Percentiles rank a stretch among this genome's conserved stretches.
phyloP scores from a whole-genome alignment of 2,797 vertebrate species.

The Hephaestus fuliginosus region DNA sequence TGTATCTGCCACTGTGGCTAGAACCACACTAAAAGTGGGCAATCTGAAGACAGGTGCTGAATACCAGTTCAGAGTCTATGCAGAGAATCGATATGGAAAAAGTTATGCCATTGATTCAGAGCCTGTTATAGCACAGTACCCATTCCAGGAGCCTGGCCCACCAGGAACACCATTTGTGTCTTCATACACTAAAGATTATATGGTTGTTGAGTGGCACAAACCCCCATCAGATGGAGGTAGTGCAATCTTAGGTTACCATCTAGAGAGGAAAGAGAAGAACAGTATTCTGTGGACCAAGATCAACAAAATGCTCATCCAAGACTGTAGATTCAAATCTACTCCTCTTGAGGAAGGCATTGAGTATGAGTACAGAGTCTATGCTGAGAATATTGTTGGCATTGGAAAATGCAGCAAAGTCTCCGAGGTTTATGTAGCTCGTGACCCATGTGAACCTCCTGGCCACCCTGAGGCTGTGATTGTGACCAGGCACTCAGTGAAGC shows the following conservation, averaged over 20 bases:
- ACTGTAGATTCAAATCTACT: slow-evolving; percentile 93
- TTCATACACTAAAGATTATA: slow-evolving; percentile 93
- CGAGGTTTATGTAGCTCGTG: slow-evolving; percentile 94
- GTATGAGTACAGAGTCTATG: slow-evolving; percentile 97
- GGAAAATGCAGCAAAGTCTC: slow-evolving; percentile 97
- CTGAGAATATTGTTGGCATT: slow-evolving; percentile 98
- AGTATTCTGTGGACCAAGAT: slow-evolving; percentile 99
- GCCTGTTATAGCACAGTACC: slow-evolving; percentile 94
- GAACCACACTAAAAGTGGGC: slow-evolving; percentile 94
- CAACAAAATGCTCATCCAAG: slow-evolving; percentile 96
- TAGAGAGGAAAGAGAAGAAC: slow-evolving; percentile 98
- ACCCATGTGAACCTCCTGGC: slow-evolving; percentile 97
- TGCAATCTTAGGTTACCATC: slow-evolving; percentile 94
- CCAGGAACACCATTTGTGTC: slow-evolving; percentile 96
- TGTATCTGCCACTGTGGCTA: slow-evolving; percentile 97
- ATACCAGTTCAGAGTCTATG: slow-evolving; percentile 98
- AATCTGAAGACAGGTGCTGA: slow-evolving; percentile 97
- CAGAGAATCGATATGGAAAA: slow-evolving; percentile 98
- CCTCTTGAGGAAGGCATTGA: slow-evolving; percentile 98
- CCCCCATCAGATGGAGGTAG: slow-evolving; percentile 97
- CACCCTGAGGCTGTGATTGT: slow-evolving; percentile 93
- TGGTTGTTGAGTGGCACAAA: slow-evolving; percentile 97
- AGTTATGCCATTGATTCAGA: slow-evolving; percentile 95
- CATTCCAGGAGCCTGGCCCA: slow-evolving; percentile 97
- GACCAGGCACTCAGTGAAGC: slow-evolving; percentile 93